Evolutionary conservation across 2,888 invertebrate species (phyloP).

Genomic region (Pheosia gnoma): DNA sequence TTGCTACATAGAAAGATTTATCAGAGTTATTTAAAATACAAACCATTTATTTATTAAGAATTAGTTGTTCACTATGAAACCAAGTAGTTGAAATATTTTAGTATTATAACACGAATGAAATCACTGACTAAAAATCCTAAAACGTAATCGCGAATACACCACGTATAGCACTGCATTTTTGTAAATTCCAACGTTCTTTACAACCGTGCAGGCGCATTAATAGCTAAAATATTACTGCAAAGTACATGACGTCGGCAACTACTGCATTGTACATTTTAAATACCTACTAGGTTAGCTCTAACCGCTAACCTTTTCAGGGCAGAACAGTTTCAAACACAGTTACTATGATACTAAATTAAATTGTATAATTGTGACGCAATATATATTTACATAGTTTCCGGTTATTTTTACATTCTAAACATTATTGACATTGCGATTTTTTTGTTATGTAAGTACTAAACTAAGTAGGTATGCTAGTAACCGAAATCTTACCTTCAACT

Average conservation of each 20-base stretch:
- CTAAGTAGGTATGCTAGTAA: no score
- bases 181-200: constrained; percentile 66
- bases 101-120: constrained; percentile 19
- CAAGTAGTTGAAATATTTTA: constrained; percentile 40
- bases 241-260: constrained; percentile 80
- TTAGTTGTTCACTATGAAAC: constrained; percentile 14
- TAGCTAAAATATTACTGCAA: constrained; percentile 82
- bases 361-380: constrained; percentile 11
- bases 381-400: constrained; percentile 6
- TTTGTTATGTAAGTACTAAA: no score
- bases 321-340: constrained; percentile 41
- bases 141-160: constrained; percentile 60
- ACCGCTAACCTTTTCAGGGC: constrained; percentile 71
- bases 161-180: constrained; percentile 73
- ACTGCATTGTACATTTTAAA: constrained; percentile 81
- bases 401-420: no score
- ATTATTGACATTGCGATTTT: no score
- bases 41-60: constrained; percentile 46
- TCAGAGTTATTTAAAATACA: constrained; percentile 18
- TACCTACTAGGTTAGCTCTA: constrained; percentile 67
- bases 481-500: background rate
- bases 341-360: constrained; percentile 25
- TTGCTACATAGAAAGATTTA: background rate
- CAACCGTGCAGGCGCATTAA: constrained; percentile 79
- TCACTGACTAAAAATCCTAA: constrained; percentile 47